A percentile compares a stretch with the other conserved stretches of the same genome.
Conservation (phyloP, 2,113 vertebrate genomes). For the Malurus melanocephalus region DNA sequence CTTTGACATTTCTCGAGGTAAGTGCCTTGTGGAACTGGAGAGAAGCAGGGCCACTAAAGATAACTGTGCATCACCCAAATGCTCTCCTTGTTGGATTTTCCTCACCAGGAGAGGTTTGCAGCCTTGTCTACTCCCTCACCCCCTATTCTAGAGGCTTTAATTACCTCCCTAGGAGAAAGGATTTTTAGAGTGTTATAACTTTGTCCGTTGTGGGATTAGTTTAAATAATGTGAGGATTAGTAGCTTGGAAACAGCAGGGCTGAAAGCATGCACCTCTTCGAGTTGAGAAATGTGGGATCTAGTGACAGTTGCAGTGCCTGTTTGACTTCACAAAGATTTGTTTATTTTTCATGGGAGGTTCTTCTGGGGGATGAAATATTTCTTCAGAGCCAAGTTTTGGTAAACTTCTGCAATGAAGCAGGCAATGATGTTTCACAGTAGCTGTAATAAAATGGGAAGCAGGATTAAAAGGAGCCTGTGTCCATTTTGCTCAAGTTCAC, state of each 20-base stretch:
- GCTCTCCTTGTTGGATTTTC: background rate
- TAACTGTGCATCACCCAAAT: background rate
- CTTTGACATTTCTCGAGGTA: background rate
- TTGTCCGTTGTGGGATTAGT: background rate
- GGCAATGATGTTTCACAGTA: background rate
- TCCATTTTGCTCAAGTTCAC: background rate
- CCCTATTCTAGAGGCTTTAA: background rate
- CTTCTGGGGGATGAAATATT: background rate
- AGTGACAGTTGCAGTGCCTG: background rate
- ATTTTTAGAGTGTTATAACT: background rate
- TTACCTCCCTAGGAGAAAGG: background rate
- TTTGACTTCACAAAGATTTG: background rate
- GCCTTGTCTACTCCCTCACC: background rate
- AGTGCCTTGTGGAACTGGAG: background rate
- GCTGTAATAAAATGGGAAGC: background rate
- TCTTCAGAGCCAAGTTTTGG: background rate
- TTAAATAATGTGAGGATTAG: background rate
- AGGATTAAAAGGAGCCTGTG: background rate
- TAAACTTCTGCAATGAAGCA: background rate
- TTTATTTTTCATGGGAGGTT: background rate
- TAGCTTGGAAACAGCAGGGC: background rate
- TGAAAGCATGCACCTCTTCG: background rate
- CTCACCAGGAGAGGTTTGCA: background rate
- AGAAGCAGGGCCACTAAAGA: background rate
- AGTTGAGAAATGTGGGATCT: background rate